Percentiles rank a stretch among this genome's conserved stretches.
Evolutionary conservation across 2,113 vertebrate species (phyloP).

Genomic region (Anarrhichthys ocellatus): DNA sequence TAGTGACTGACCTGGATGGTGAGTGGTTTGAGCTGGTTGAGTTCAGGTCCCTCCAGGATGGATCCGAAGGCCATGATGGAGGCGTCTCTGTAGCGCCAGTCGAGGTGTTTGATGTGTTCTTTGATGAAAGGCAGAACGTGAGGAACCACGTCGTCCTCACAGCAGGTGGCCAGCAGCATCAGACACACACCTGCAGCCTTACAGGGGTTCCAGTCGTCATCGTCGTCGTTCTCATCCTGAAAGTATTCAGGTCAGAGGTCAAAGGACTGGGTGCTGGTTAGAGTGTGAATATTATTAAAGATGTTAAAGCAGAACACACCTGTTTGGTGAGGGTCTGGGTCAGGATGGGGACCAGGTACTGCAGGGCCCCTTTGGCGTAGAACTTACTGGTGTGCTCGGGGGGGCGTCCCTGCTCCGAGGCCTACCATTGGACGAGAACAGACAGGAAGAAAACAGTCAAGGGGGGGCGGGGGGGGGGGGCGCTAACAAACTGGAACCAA

Average conservation of each 20-base stretch:
- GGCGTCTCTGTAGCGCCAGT: slow-evolving; percentile 97
- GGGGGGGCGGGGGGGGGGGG: neutral
- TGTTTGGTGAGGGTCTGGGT: slow-evolving; percentile 98
- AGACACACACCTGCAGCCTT: slow-evolving; percentile 97
- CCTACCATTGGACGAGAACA: slow-evolving; percentile 77
- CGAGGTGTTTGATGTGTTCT: slow-evolving; percentile 94
- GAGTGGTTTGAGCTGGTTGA: slow-evolving; percentile 96
- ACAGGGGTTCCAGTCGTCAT: slow-evolving; percentile 98
- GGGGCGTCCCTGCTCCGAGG: slow-evolving; percentile 96
- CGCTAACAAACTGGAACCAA: neutral
- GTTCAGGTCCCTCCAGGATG: slow-evolving; percentile 96
- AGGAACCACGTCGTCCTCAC: slow-evolving; percentile 97
- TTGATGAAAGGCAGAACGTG: slow-evolving; percentile 99
- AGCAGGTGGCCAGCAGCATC: slow-evolving; percentile 98
- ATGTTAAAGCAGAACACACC: neutral
- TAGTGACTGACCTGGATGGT: slow-evolving; percentile 89
- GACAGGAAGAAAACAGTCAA: neutral
- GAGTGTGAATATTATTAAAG: no score
- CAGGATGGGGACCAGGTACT: slow-evolving; percentile 97
- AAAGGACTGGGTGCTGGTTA: neutral
- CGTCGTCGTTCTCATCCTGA: slow-evolving; percentile 97
- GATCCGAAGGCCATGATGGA: slow-evolving; percentile 98
- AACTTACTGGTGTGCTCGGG: slow-evolving; percentile 99
- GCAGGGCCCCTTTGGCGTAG: slow-evolving; percentile 97
- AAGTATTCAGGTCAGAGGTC: neutral